Evolutionary conservation across 2,113 vertebrate genomes (phyloP), one percentile per base, ranked within the genome.

Genomic region (Pachyramphus minor): DNA sequence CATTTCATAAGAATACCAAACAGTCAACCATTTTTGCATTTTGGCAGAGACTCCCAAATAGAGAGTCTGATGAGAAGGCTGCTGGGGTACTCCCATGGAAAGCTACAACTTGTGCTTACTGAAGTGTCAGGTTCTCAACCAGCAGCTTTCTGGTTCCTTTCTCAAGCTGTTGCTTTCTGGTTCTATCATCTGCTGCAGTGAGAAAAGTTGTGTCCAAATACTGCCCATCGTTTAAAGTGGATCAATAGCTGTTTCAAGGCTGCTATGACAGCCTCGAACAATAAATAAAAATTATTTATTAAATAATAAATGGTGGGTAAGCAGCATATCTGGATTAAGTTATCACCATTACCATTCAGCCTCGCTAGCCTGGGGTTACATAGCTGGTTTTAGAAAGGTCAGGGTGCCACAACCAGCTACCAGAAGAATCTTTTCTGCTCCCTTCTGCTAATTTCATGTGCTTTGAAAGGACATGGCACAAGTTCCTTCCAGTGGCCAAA

Each of bases 11-110:
- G 39, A 56, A 66, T 41, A 31, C 2, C 7, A 42, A 66, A 42
- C 49, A 67, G 2, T 59, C 2, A 1, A 8, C 21, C 33, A 18
- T 28, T 77, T 37, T 30, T 59, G 31, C 19, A 18, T 44, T 81
- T 91, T 85, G 71, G 49, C 52, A 84, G 45, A 1, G 4, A 44
- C 35, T 45, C 18, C 50, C 7, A 8, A 63, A 35, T 27, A 15
- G 7, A 76, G 28, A 62, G 17, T 12, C 27, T 24, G 47, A 52
- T 39, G 13, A 39, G 39, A 72, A 81, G 49, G 28, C 23, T 50
- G 63, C 9, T 0, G 2, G 12, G 22, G 13, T 56, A 39, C 47
- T 87, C 17, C 25, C 9, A 14, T 62, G 2, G 1, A n/a, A n/a
- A n/a, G 42, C 45, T 44, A 25, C 21, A 17, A 18, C 45, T 74